A percentile compares a stretch with the other conserved stretches of the same genome.
phyloP scores from a whole-genome alignment of 2,113 vertebrate genomes.

The Ctenomys sociabilis region DNA sequence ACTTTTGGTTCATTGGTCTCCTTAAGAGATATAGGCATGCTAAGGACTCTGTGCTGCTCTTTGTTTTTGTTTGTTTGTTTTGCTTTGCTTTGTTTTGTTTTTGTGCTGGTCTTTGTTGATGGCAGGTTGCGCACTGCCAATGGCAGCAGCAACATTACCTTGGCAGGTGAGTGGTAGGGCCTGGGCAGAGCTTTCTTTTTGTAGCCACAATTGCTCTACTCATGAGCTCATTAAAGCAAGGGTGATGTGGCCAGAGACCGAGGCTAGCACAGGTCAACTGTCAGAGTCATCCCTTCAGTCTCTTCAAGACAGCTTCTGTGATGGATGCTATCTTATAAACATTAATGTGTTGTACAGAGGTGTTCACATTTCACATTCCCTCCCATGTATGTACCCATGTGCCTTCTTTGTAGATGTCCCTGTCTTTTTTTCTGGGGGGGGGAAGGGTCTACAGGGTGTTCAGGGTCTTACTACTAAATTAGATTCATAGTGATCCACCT shows the following conservation, averaged over 20 bases:
- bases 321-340: neutral
- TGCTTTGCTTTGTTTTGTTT: no score
- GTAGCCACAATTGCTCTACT: fast-evolving
- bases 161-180: fast-evolving
- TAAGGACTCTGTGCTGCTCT: neutral
- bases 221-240: neutral
- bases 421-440: neutral
- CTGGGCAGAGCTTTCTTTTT: neutral
- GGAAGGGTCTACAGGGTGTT: no score
- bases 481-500: no score
- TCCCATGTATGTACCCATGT: fast-evolving
- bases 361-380: neutral
- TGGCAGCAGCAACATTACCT: neutral
- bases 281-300: no score
- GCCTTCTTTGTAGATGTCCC: neutral
- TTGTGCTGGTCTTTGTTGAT: no score
- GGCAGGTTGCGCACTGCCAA: no score
- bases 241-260: neutral
- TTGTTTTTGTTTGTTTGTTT: no score
- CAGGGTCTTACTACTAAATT: no score
- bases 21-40: neutral
- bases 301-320: neutral
- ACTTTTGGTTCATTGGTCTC: neutral
- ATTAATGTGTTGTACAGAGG: neutral
- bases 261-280: neutral